phyloP scores from a whole-genome alignment of 2,888 invertebrate species.

The Acanthopleura granulata region DNA sequence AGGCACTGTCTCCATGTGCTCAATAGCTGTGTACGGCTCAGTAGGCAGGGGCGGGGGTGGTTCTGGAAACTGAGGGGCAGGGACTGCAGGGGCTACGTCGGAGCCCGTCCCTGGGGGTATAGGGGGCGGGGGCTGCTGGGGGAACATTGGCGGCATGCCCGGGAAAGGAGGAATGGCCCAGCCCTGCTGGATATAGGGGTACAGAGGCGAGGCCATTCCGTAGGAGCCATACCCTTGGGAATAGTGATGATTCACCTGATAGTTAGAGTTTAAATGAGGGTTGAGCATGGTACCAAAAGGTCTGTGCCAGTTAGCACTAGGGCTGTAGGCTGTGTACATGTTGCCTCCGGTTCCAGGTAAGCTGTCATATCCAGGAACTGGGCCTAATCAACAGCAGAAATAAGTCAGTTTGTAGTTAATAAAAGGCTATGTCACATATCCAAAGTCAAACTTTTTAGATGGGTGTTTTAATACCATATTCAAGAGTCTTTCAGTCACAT shows the following conservation, averaged over 20 bases:
- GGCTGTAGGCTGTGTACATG: slow-evolving; percentile 5
- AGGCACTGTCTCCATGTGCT: slow-evolving; percentile 21
- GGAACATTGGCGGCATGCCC: neutral
- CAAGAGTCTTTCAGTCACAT: too few species aligned
- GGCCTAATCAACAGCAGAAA: neutral
- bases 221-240: slow-evolving; percentile 3
- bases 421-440: too few species aligned
- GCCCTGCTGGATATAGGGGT: slow-evolving; percentile 6
- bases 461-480: too few species aligned
- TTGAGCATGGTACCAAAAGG: slow-evolving; percentile 15
- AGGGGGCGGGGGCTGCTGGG: slow-evolving; percentile 4
- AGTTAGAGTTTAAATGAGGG: slow-evolving; percentile 13
- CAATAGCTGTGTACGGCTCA: slow-evolving; percentile 20
- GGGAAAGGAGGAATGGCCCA: slow-evolving; percentile 3
- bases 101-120: slow-evolving; percentile 30
- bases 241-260: neutral
- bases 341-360: neutral
- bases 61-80: slow-evolving; percentile 26
- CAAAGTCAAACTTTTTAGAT: too few species aligned
- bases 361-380: neutral
- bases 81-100: slow-evolving; percentile 30
- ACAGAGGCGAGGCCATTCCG: slow-evolving; percentile 10
- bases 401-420: too few species aligned
- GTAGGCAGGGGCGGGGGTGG: slow-evolving; percentile 18
- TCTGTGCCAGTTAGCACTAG: slow-evolving; percentile 18